A percentile compares a stretch with the other conserved stretches of the same genome.
Evolutionary conservation across 2,113 vertebrate species (phyloP).

Genomic region (Hypomesus transpacificus): DNA sequence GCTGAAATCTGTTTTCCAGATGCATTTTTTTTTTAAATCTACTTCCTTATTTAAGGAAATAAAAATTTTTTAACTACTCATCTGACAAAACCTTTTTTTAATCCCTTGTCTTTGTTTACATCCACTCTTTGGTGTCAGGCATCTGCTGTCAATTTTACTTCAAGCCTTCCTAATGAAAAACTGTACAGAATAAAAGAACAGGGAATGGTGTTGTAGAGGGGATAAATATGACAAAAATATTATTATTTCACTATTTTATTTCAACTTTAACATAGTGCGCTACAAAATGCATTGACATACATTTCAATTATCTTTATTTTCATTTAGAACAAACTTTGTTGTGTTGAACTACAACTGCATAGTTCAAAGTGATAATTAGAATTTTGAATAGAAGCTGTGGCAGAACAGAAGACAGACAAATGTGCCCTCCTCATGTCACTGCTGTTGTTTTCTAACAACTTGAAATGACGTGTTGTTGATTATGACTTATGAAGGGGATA

Average conservation of each 20-base stretch:
- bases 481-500: constrained; percentile 16
- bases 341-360: constrained; percentile 5
- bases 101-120: not conserved
- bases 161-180: not conserved
- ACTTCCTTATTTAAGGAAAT: not conserved
- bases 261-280: too few species aligned
- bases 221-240: not conserved
- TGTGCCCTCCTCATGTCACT: constrained; percentile 21
- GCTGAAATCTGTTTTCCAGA: too few species aligned
- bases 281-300: too few species aligned
- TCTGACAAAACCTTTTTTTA: not conserved
- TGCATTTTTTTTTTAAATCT: too few species aligned
- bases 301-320: too few species aligned
- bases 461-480: constrained; percentile 27
- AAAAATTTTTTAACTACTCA: not conserved
- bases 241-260: too few species aligned
- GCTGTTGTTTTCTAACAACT: constrained; percentile 13
- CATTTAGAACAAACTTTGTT: constrained; percentile 1
- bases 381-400: constrained; percentile 9
- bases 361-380: constrained; percentile 16
- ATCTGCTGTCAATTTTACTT: constrained; percentile 9
- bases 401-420: constrained; percentile 8
- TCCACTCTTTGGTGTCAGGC: not conserved
- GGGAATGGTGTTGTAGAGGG: not conserved
- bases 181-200: constrained; percentile 27